A percentile compares a stretch with the other conserved stretches of the same genome.
Conservation (phyloP, 2,888 invertebrate genomes). For the Endomychus coccineus region DNA sequence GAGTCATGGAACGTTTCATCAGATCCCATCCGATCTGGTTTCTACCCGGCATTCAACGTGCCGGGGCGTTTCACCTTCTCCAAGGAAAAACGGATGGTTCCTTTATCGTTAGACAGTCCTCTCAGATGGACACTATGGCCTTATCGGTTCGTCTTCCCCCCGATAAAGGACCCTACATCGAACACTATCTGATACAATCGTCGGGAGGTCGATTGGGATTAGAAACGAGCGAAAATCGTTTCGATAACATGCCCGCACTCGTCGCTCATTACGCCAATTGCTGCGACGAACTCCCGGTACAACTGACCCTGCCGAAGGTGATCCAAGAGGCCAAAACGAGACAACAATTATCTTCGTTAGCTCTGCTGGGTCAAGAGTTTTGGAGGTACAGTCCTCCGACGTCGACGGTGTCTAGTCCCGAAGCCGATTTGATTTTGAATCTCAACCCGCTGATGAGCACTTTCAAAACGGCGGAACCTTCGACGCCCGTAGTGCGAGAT, state of each 20-base stretch:
- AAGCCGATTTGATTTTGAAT: constrained; percentile 64
- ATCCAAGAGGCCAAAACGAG: constrained; percentile 83
- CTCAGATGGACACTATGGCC: constrained; percentile 90
- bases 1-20: constrained; percentile 78
- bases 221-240: constrained; percentile 90
- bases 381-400: constrained; percentile 53
- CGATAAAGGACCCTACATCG: constrained; percentile 84
- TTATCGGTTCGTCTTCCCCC: constrained; percentile 84
- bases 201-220: constrained; percentile 72
- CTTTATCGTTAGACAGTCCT: constrained; percentile 91
- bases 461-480: constrained; percentile 57
- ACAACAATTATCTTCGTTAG: constrained; percentile 83
- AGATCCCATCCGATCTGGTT: constrained; percentile 95
- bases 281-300: constrained; percentile 90
- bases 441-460: constrained; percentile 70
- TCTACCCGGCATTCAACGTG: constrained; percentile 85
- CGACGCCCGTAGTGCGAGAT: constrained; percentile 44
- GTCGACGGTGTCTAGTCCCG: constrained; percentile 45
- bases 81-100: constrained; percentile 92
- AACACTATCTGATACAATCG: constrained; percentile 92
- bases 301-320: constrained; percentile 75
- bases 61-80: constrained; percentile 87
- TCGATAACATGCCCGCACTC: constrained; percentile 85
- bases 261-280: constrained; percentile 91
- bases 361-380: constrained; percentile 82